These are phyloP conservation scores for Andrena flavipes DNA, from an alignment of 2,888 invertebrate genomes.

Conservation along the genomic window DNA sequence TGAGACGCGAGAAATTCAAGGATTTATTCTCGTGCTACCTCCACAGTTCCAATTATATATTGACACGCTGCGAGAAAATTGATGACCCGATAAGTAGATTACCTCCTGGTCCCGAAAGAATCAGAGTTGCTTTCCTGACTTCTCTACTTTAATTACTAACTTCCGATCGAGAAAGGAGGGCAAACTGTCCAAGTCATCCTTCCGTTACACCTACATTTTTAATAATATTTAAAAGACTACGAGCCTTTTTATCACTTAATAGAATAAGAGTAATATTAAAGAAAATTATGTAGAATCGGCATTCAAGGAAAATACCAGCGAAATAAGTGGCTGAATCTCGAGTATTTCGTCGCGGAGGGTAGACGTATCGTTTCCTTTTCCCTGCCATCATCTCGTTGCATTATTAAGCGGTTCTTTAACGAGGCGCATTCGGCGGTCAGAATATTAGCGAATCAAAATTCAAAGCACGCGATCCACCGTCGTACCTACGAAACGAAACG, in stretches of 20 bases:
- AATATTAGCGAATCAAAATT: slow-evolving; percentile 47
- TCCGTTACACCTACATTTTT: neutral
- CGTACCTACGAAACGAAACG: slow-evolving; percentile 32
- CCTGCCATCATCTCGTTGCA: slow-evolving; percentile 21
- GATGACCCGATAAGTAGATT: slow-evolving; percentile 22
- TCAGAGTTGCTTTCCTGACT: neutral
- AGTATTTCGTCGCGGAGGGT: neutral
- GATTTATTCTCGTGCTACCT: slow-evolving; percentile 5
- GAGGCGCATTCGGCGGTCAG: slow-evolving; percentile 42
- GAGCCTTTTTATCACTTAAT: neutral
- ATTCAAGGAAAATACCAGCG: neutral
- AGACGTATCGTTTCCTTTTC: slow-evolving; percentile 11
- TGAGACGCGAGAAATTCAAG: neutral
- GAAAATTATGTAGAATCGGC: neutral
- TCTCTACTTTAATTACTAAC: slow-evolving; percentile 1
- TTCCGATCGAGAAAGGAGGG: neutral
- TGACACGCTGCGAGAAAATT: neutral
- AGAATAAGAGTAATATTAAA: neutral
- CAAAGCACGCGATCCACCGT: slow-evolving; percentile 24
- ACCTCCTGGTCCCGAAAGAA: neutral
- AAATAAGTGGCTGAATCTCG: neutral
- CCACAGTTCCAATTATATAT: neutral
- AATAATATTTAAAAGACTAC: neutral
- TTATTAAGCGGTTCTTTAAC: slow-evolving; percentile 56
- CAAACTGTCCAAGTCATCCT: neutral